These are phyloP conservation scores for Melanotaenia pygmaea DNA, from an alignment of 2,797 vertebrate species.

Conservation along the genomic window DNA sequence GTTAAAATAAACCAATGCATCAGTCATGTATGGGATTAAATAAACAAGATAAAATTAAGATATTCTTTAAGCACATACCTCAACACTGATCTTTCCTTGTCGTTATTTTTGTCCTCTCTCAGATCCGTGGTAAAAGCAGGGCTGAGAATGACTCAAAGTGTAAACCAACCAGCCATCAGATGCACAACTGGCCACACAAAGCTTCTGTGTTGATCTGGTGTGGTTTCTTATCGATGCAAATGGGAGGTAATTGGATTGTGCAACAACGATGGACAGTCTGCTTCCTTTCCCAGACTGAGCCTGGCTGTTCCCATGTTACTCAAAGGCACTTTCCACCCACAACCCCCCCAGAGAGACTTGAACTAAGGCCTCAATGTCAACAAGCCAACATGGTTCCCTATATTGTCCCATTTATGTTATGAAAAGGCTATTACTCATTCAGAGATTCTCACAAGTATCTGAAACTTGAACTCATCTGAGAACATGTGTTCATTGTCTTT, in stretches of 20 bases:
- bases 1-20: neutral
- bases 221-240: conserved; percentile 61
- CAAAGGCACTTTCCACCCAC: conserved; percentile 36
- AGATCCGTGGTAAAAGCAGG: conserved; percentile 24
- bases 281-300: conserved; percentile 82
- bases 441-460: neutral
- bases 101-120: neutral
- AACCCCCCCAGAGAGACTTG: conserved; percentile 33
- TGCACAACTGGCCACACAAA: conserved; percentile 31
- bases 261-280: conserved; percentile 70
- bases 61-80: conserved; percentile 46
- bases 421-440: neutral
- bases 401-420: neutral
- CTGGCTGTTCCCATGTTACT: conserved; percentile 64
- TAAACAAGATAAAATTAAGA: conserved; percentile 5
- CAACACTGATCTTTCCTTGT: neutral
- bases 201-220: conserved; percentile 55
- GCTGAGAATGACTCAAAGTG: conserved; percentile 24
- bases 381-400: neutral
- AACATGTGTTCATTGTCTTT: too few species aligned
- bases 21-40: neutral
- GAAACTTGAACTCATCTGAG: too few species aligned
- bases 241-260: conserved; percentile 72
- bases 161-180: conserved; percentile 28
- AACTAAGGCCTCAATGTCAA: conserved; percentile 43